Base-by-base conservation (phyloP, 2,888 invertebrate genomes). In the Mimachlamys varia region DNA sequence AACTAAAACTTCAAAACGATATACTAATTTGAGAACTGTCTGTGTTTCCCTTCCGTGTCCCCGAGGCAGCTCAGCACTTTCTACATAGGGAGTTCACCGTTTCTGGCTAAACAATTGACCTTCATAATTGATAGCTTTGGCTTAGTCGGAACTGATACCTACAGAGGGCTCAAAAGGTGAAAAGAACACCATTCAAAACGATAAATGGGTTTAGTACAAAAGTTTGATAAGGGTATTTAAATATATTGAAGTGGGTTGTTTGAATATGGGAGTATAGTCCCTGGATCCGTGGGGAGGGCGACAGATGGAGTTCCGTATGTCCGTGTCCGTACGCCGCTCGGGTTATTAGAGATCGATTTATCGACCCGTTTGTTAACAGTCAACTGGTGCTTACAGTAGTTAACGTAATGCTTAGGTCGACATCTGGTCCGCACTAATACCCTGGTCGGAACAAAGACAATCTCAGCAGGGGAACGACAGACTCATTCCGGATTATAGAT, bases 271-370 rank as follows among this genome's bases (percentile, higher is more conserved):
- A 76, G n/a, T n/a, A 44, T 44, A 44, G 44, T 44, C 44, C 44
- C 44, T 7, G 44, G 44, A 44, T 44, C 44, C 33, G 76, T 33
- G 33, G 76, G 76, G 76, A 76, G 76, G 76, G 76, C 76, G 76
- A 76, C 76, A 76, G 76, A 76, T 76, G 76, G 76, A 76, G 76
- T 33, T 58, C 17, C 19, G 53, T 53, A 53, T 58, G 44, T 58
- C 17, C 19, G 53, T 53, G 19, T 19, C 44, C 44, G 44, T 44
- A 44, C 44, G 58, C 58, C n/a, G 58, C n/a, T 76, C 27, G 76
- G 27, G 3, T 33, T 76, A 33, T 76, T 76, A 12, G 76, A 76
- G 53, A 53, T 53, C 53, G 53, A 53, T 76, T 2, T 76, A 76
- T 76, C 76, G 76, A 76, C 76, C 76, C 0, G 33, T 53, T 53